Percentiles rank a stretch among this genome's conserved stretches.
phyloP scores from a whole-genome alignment of 2,888 invertebrate species.

The Melieria crassipennis region DNA sequence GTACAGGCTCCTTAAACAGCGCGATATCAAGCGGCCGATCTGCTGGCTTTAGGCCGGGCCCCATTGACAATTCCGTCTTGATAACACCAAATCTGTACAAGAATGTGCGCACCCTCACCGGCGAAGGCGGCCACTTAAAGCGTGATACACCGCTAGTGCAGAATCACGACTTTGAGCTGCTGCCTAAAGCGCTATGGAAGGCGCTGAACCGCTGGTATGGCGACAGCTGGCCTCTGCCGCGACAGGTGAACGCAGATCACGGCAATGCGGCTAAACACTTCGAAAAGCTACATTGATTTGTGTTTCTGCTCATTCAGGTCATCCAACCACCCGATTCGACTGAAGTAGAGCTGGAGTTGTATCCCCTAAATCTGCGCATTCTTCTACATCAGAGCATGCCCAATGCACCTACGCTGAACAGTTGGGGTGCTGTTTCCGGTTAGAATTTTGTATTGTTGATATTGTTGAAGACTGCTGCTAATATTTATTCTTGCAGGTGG shows the following conservation, averaged over 20 bases:
- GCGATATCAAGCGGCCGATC: constrained; percentile 73
- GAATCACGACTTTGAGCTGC: constrained; percentile 84
- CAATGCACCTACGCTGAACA: constrained; percentile 49
- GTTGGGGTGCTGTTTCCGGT: constrained; percentile 63
- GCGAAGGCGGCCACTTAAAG: constrained; percentile 87
- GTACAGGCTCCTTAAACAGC: constrained; percentile 69
- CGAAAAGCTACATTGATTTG: neutral
- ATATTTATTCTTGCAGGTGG: constrained; percentile 62
- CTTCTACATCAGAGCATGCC: constrained; percentile 71
- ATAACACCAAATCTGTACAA: constrained; percentile 73
- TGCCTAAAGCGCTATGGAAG: constrained; percentile 88
- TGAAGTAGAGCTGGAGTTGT: constrained; percentile 83
- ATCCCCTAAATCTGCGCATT: constrained; percentile 81
- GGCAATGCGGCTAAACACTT: neutral
- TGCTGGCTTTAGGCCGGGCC: constrained; percentile 70
- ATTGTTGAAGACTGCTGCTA: neutral
- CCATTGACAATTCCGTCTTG: constrained; percentile 80
- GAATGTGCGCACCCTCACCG: constrained; percentile 81
- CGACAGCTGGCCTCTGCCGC: constrained; percentile 78
- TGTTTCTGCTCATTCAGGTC: constrained; percentile 66
- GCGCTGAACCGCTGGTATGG: constrained; percentile 88
- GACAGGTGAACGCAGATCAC: constrained; percentile 67
- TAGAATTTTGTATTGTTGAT: constrained; percentile 21
- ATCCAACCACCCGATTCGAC: constrained; percentile 74
- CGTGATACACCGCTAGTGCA: constrained; percentile 78